Evolutionary conservation across 2,113 vertebrate species (phyloP), one percentile per base, ranked within the genome.

Genomic region (Ploceus nigricollis): DNA sequence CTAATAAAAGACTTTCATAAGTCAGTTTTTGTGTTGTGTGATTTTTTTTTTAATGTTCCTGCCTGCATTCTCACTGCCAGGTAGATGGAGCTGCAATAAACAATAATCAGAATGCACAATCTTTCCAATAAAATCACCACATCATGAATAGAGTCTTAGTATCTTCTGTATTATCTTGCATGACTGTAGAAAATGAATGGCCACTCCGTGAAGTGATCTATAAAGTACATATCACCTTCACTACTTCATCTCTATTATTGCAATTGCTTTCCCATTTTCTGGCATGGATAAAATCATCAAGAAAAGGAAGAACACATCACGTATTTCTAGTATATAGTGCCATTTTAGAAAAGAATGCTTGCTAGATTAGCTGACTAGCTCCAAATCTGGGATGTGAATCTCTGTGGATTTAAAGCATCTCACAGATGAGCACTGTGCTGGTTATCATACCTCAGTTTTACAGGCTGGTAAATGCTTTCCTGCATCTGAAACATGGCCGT

Each of bases 1-100:
- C 69, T 63, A 70, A 96, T 96, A 94, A 96, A 96, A 95, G 66
- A 70, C 58, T 92, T 95, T 40, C 10, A 5, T 50, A 85, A 88
- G 48, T 94, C 87, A 86, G 7, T 35, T 90, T 77, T 85, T 92
- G 90, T 1, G 1, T 90, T 72, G 65, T 27, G 87, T 91, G 76
- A 64, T 87, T 95, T 84, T 78, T 96, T 86, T 88, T 93, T 80
- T 51, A 21, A 45, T 27, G 9, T 81, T 57, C 35, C 51, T 90
- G 42, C 40, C 39, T 73, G 35, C 24, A 40, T 85, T 54, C 47
- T 66, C 28, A 63, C 10, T 35, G 57, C 18, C 45, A 53, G 14
- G 10, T 65, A 69, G n/a, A 37, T 39, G 24, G 33, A 78, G 12
- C 23, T 90, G 47, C 50, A 84, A 60, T 77, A 82, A 92, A 57